Base-by-base conservation (phyloP, 2,113 vertebrate genomes). In the Odontophorus gujanensis region DNA sequence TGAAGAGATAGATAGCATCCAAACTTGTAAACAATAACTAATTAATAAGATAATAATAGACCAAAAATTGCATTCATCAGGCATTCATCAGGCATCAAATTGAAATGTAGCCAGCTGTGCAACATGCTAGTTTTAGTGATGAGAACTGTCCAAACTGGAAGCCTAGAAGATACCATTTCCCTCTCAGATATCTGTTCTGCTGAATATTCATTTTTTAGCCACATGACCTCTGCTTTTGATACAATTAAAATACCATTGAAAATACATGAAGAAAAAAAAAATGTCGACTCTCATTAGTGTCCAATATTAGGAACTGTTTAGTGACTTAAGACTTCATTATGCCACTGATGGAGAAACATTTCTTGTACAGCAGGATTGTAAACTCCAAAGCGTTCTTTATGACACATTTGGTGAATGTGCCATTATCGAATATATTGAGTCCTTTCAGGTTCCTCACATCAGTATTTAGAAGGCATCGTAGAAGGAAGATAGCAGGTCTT, bases 161-260 rank as follows among this genome's bases (percentile, higher is more conserved):
- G 50, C 28, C 19, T 15, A 51, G n/a, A 81, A 68, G 30, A 13
- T 59, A 67, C 32, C 19, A 18, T 86, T 92, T 74, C 14, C 15
- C 19, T 92, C 30, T n/a, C 38, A 80, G 63, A 22, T 71, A 68
- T 59, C 66, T 72, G n/a, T 40, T 92, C 32, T 51, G 47, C 8
- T 85, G 76, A 87, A 83, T 93, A 89, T 74, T 83, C 55, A 87
- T 91, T 87, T 42, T 89, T 58, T 84, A 92, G 15, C 55, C 81
- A 96, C 81, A 93, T 91, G 81, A n/a, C 47, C 75, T 85, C 55
- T 80, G 32, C 63, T 59, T n/a, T 16, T 79, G 63, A 50, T 77
- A 72, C 47, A 85, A 83, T 74, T 92, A 77, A 92, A 96, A 89
- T 36, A 59, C 68, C 75, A 83, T 68, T 51, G 28, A 91, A 48